phyloP scores from a whole-genome alignment of 2,113 vertebrate genomes.

The Burhinus bistriatus region DNA sequence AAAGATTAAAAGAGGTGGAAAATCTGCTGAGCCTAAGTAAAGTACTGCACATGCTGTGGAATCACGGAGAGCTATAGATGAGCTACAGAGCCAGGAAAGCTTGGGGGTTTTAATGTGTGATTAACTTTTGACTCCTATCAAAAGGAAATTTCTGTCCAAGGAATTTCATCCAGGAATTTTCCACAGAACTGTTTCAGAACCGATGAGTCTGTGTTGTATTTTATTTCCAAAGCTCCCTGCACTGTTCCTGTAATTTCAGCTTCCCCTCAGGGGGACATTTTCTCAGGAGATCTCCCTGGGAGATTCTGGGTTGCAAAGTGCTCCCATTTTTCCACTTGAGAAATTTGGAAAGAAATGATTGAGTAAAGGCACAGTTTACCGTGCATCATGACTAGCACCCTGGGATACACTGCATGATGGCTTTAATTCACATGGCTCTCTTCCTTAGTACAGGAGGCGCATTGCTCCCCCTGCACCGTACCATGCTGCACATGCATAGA shows the following conservation, averaged over 20 bases:
- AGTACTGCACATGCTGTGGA: neutral
- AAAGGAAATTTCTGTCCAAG: neutral
- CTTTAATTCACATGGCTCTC: neutral
- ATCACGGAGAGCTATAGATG: neutral
- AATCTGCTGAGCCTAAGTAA: neutral
- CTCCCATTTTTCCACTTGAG: neutral
- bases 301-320: neutral
- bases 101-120: neutral
- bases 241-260: neutral
- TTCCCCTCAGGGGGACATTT: neutral
- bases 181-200: neutral
- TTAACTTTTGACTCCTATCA: neutral
- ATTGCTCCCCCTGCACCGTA: neutral
- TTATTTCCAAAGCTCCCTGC: neutral
- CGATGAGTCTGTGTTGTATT: accelerated
- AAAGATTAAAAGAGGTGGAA: neutral
- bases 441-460: neutral
- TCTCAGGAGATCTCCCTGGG: neutral
- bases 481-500: accelerated
- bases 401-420: accelerated
- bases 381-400: neutral
- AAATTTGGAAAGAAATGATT: neutral
- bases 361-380: neutral
- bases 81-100: neutral
- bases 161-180: neutral